Percentiles rank a stretch among this genome's conserved stretches.
phyloP scores from a whole-genome alignment of 1,140 invertebrate species.

The Cyrtorhinus lividipennis region DNA sequence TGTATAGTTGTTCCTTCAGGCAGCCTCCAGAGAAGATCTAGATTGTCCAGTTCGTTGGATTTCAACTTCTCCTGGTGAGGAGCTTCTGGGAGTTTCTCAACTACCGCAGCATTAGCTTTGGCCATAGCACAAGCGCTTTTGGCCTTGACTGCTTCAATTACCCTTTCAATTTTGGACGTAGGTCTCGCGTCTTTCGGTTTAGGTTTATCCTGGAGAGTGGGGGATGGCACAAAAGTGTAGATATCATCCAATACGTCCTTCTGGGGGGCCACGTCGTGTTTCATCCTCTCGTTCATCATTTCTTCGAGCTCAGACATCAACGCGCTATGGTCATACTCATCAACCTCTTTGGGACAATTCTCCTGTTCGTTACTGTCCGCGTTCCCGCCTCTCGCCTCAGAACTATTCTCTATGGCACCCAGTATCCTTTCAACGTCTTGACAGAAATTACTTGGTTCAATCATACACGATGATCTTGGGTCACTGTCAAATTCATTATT shows the following conservation, averaged over 20 bases:
- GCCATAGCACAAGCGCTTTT: slow-evolving; percentile 1
- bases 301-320: slow-evolving; percentile 16
- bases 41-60: slow-evolving; percentile 6
- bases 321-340: neutral
- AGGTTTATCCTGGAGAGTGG: slow-evolving; percentile 36
- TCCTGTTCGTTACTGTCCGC: neutral
- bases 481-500: slow-evolving; percentile 12
- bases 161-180: slow-evolving; percentile 26
- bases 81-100: slow-evolving; percentile 16
- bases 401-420: neutral
- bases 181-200: slow-evolving; percentile 27
- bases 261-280: slow-evolving; percentile 22
- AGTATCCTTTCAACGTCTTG: neutral
- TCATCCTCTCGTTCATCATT: slow-evolving; percentile 24
- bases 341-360: neutral
- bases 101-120: neutral
- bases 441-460: neutral
- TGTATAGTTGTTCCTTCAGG: slow-evolving; percentile 21
- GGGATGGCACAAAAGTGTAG: slow-evolving; percentile 13
- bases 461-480: neutral
- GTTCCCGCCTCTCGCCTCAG: neutral
- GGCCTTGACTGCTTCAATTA: slow-evolving; percentile 5
- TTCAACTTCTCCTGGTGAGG: neutral
- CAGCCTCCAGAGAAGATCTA: slow-evolving; percentile 20
- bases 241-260: slow-evolving; percentile 27